Evolutionary conservation across 2,113 vertebrate genomes (phyloP), one percentile per base, ranked within the genome.

Genomic region (Uropsilus gracilis): DNA sequence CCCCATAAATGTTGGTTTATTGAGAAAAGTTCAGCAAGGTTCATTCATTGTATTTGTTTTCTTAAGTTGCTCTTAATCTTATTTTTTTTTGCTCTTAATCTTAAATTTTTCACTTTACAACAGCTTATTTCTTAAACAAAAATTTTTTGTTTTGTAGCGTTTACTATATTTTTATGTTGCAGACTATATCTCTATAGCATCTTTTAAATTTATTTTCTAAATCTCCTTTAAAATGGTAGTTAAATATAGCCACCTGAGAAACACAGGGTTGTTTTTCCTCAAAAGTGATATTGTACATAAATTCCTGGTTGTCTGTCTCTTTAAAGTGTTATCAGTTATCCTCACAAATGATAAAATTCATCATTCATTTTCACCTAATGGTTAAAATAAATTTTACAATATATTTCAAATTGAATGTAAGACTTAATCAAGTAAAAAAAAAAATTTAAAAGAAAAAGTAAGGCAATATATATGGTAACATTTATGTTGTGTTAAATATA

Each of bases 161-260:
- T 95, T 84, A 12, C 66, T 61, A 0, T 68, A 30, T 73, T 46
- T 68, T 11, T 30, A 87, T 71, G 68, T 93, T 77, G 61, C n/a
- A 82, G 28, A 83, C 39, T 81, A 1, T 83, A 53, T 63, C 6
- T 61, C 26, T 64, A 1, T 77, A 89, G 57, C 32, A 7, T 77
- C 44, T 91, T 26, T 86, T 83, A 93, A 89, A 57, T 24, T 72
- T 94, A 69, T 89, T 82, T 93, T 32, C 75, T 93, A 72, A 87
- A n/a, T 82, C 37, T 86, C 86, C 37, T 77, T 50, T 78, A 46
- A 87, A 26, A 34, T 86, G 28, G 16, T 81, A 85, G 10, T 76
- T 91, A 93, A 90, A 69, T 94, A 63, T 68, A 91, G 34, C 77
- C 6, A 5, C 83, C 71, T 91, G 48, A 89, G 75, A 78, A 46